Evolutionary conservation across 2,797 vertebrate genomes (phyloP).

Genomic region (Chrysolophus pictus): DNA sequence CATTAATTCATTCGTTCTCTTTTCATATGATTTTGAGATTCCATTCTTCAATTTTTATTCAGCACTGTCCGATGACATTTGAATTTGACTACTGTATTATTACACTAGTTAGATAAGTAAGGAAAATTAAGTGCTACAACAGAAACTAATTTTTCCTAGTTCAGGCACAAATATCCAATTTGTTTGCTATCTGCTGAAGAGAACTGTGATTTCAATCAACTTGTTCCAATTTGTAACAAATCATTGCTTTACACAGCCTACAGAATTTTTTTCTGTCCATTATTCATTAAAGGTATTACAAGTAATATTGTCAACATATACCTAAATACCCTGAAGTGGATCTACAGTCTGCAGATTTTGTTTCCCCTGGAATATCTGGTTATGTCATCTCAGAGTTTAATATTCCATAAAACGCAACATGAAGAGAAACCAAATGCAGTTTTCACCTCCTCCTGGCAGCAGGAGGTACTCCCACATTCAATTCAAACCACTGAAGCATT

Average conservation of each 20-base stretch:
- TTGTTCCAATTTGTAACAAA: neutral
- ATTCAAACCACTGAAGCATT: neutral
- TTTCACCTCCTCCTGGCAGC: neutral
- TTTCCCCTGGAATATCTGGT: neutral
- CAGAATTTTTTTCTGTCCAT: neutral
- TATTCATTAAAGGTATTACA: neutral
- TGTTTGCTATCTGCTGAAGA: neutral
- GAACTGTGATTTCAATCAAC: neutral
- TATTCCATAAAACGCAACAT: neutral
- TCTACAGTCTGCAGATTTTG: neutral
- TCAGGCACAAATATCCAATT: neutral
- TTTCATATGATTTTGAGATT: neutral
- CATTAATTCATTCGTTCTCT: neutral
- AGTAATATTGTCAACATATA: neutral
- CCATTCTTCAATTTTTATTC: neutral
- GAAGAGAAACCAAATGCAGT: neutral
- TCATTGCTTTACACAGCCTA: slow-evolving; percentile 18
- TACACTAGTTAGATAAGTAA: neutral
- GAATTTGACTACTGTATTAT: neutral
- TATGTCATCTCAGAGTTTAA: neutral
- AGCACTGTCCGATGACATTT: neutral
- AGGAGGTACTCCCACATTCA: neutral
- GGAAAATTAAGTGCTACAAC: neutral
- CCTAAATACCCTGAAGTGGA: neutral
- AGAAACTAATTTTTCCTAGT: neutral